Conservation (phyloP, 2,113 vertebrate genomes). For the Odocoileus hemionus region DNA sequence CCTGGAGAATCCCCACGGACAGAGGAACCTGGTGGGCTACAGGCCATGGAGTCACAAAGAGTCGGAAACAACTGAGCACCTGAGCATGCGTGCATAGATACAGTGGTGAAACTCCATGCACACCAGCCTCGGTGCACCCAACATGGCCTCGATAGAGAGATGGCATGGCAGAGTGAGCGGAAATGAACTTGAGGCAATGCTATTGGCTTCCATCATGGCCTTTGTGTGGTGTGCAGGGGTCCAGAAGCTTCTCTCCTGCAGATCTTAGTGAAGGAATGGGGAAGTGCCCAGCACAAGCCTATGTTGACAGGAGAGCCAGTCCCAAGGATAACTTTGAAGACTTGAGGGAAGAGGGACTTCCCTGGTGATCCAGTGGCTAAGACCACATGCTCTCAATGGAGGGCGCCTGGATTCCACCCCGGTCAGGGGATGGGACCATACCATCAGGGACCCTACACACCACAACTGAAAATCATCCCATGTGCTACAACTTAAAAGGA, state of each 20-base stretch:
- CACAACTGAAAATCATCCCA: not conserved
- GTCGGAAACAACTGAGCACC: not conserved
- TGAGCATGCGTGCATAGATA: fast-evolving
- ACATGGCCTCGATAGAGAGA: not conserved
- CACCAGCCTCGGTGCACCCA: not conserved
- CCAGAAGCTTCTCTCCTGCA: not conserved
- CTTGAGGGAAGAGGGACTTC: not conserved
- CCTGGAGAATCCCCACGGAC: fast-evolving
- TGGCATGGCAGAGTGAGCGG: not conserved
- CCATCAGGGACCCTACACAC: not conserved
- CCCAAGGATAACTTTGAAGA: not conserved
- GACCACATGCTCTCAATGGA: not conserved
- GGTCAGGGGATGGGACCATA: not conserved
- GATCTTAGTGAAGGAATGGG: not conserved
- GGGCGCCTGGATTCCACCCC: not conserved
- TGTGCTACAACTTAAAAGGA: not conserved
- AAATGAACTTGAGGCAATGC: not conserved
- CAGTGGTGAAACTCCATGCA: not conserved
- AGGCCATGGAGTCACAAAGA: not conserved
- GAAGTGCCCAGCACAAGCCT: not conserved
- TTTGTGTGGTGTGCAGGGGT: not conserved
- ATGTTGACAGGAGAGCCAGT: not conserved
- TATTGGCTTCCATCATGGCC: not conserved
- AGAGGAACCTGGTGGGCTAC: not conserved
- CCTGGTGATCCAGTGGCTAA: not conserved